phyloP scores from a whole-genome alignment of 2,113 vertebrate genomes.

The Leucosticte australis region DNA sequence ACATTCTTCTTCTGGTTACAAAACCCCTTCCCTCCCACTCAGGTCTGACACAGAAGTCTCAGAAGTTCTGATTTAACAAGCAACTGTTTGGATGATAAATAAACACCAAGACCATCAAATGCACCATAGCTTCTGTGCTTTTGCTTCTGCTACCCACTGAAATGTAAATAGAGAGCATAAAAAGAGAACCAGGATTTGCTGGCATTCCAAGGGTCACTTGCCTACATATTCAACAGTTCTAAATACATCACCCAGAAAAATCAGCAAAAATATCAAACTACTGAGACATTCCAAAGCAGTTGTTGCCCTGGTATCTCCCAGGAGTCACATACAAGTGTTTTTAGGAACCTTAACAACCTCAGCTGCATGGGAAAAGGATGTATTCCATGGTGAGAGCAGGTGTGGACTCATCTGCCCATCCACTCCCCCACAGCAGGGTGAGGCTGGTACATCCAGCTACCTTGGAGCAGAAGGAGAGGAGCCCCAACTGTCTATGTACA shows the following conservation, averaged over 20 bases:
- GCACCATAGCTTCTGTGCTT: neutral
- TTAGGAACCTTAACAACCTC: neutral
- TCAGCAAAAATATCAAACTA: neutral
- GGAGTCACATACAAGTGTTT: neutral
- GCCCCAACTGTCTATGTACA: neutral
- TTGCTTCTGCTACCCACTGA: slow-evolving; percentile 29
- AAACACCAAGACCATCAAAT: slow-evolving; percentile 59
- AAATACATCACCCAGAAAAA: neutral
- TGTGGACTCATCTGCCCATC: neutral
- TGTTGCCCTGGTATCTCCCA: neutral
- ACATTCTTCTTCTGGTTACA: slow-evolving; percentile 33
- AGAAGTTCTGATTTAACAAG: slow-evolving; percentile 47
- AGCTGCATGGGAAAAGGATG: neutral
- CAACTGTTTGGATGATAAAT: slow-evolving; percentile 24
- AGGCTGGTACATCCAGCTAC: neutral
- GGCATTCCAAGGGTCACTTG: neutral
- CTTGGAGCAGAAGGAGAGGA: neutral
- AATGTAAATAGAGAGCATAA: slow-evolving; percentile 10
- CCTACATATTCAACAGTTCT: neutral
- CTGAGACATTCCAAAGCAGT: neutral
- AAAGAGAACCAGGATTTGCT: neutral
- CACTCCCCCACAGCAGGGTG: neutral
- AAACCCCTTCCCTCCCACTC: slow-evolving; percentile 51
- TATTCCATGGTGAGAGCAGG: neutral
- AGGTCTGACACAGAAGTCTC: slow-evolving; percentile 20